Percentiles rank a stretch among this genome's conserved stretches.
Conservation (phyloP, 2,113 vertebrate species). For the Apteryx mantelli region DNA sequence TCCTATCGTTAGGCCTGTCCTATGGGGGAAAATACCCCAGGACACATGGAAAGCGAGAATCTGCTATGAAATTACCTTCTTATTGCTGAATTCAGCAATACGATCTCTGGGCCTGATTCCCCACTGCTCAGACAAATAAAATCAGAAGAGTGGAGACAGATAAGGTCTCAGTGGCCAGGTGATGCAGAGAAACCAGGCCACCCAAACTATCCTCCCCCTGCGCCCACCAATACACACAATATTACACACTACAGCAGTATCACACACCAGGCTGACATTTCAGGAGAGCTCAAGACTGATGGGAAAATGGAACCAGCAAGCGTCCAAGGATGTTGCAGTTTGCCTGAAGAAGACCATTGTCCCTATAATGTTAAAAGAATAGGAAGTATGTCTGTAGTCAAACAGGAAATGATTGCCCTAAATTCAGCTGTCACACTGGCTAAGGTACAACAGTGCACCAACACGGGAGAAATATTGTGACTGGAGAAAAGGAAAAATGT, state of each 20-base stretch:
- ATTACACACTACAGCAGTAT: too few species aligned
- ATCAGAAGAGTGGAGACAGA: neutral
- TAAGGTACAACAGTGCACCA: neutral
- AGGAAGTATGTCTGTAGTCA: neutral
- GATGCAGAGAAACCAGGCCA: neutral
- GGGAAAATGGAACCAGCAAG: neutral
- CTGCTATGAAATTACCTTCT: neutral
- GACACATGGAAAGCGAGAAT: neutral
- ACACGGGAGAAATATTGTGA: neutral
- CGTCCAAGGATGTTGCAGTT: neutral
- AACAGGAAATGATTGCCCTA: neutral
- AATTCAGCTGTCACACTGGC: neutral
- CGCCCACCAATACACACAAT: too few species aligned
- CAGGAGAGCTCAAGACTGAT: neutral
- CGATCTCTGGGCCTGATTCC: neutral
- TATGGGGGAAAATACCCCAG: neutral
- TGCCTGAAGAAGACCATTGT: neutral
- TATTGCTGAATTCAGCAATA: neutral
- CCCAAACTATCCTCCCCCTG: accelerated
- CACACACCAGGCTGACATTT: neutral
- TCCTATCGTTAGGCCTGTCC: neutral
- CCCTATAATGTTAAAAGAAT: neutral
- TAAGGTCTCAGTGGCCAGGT: neutral
- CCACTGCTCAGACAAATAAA: neutral
- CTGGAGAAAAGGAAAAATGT: neutral